Base-by-base conservation (phyloP, 1,140 invertebrate species). In the Uloborus diversus region DNA sequence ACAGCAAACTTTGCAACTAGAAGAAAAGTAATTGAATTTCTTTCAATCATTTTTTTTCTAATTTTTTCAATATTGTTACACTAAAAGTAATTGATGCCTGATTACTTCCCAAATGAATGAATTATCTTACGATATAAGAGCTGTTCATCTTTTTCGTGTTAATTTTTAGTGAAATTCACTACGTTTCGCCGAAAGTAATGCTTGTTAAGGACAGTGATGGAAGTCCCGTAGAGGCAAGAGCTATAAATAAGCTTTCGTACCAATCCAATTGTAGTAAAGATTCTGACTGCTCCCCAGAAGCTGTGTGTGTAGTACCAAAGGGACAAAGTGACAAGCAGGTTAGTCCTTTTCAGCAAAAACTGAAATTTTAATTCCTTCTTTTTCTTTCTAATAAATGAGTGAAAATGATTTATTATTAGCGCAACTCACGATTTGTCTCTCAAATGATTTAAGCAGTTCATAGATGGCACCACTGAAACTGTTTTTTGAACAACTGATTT, bases 121-220 rank as follows among this genome's bases (percentile, higher is more conserved):
- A 42, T 17, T 42, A 42, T 42, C 37, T 13, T 9, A 42, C 2
- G 9, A 2, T 17, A 42, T 7, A 7, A 42, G 5, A 42, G 37
- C 14, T 42, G 14, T 5, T 42, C 14, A 42, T 5, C 14, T 42
- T 42, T 42, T 42, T 42, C 37, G 9, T 42, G 37, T 42, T 9
- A 13, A 1, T 42, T 33, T 35, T 69, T 17, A 75, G 71, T n/a
- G 71, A 75, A 37, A 30, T 75, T 13, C 71, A 75, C 35, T 75
- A 64, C n/a, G 71, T 75, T 20, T 37, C 62, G 5, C 37, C 71
- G 0, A 14, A 47, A 27, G 47, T 53, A 0, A 25, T 9, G 3
- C 14, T 75, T 1, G 28, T 75, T 0, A 23, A 57, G 13, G 57
- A 64, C 37, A 32, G 33, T 25, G 47, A 51, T 35, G 5, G 17